Evolutionary conservation across 2,888 invertebrate genomes (phyloP).

Genomic region (Scaptomyza polygonia): DNA sequence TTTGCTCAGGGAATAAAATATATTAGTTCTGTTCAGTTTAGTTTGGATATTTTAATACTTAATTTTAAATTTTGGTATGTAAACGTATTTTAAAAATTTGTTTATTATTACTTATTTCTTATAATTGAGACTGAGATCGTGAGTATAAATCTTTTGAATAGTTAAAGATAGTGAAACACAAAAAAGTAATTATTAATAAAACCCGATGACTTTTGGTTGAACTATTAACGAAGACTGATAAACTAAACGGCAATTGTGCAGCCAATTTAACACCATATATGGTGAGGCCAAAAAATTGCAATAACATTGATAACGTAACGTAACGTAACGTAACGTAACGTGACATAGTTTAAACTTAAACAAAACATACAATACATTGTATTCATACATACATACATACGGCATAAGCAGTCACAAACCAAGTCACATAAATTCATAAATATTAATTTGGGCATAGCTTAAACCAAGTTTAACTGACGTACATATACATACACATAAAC

Average conservation of each 20-base stretch:
- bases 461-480: conserved; percentile 73
- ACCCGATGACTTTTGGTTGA: conserved; percentile 81
- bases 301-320: conserved; percentile 72
- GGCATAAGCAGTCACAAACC: conserved; percentile 38
- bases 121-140: conserved; percentile 80
- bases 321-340: conserved; percentile 70
- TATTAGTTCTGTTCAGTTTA: conserved; percentile 18
- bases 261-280: conserved; percentile 76
- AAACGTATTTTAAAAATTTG: conserved; percentile 25
- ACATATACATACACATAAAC: conserved; percentile 23
- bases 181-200: conserved; percentile 58
- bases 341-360: conserved; percentile 68
- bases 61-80: conserved; percentile 45
- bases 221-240: conserved; percentile 81
- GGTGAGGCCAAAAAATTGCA: conserved; percentile 76
- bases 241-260: conserved; percentile 76
- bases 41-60: conserved; percentile 11
- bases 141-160: conserved; percentile 63
- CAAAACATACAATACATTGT: conserved; percentile 39
- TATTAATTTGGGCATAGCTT: conserved; percentile 66
- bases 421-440: conserved; percentile 48
- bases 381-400: conserved; percentile 20
- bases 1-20: conserved; percentile 25
- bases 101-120: conserved; percentile 52
- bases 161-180: conserved; percentile 41